phyloP scores from a whole-genome alignment of 2,113 vertebrate species.

The Neogale vison region DNA sequence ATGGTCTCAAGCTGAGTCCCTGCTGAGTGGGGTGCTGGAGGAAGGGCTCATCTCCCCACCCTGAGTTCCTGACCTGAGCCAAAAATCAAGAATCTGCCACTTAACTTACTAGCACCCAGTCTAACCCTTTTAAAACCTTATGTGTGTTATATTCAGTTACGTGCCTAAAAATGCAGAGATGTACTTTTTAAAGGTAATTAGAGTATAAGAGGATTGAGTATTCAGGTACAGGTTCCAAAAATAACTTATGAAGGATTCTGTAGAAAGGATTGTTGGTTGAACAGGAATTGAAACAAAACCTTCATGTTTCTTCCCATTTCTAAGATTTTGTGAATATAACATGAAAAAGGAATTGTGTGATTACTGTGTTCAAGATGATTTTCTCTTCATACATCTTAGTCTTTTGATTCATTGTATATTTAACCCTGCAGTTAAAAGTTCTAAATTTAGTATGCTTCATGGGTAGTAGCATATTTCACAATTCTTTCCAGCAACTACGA shows the following conservation, averaged over 20 bases:
- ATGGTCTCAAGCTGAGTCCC: background rate
- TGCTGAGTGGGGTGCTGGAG: background rate
- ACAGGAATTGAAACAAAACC: background rate
- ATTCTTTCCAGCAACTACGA: background rate
- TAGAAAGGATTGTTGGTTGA: conserved; percentile 1
- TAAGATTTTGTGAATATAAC: conserved; percentile 30
- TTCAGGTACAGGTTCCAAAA: background rate
- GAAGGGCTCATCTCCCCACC: background rate
- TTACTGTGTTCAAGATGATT: background rate
- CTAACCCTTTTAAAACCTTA: background rate
- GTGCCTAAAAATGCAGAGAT: background rate
- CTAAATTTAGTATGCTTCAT: background rate
- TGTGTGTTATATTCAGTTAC: background rate
- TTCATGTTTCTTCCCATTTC: background rate
- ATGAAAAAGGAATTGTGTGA: background rate
- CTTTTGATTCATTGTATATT: background rate
- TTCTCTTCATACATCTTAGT: background rate
- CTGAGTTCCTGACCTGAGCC: background rate
- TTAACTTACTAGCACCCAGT: background rate
- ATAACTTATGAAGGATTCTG: background rate
- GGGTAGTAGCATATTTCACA: background rate
- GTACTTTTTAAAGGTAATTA: conserved; percentile 5
- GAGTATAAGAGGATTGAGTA: background rate
- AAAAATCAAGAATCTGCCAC: background rate
- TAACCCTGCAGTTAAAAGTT: conserved; percentile 1